Evolutionary conservation across 2,113 vertebrate genomes (phyloP).

Genomic region (Cynopterus brachyotis): DNA sequence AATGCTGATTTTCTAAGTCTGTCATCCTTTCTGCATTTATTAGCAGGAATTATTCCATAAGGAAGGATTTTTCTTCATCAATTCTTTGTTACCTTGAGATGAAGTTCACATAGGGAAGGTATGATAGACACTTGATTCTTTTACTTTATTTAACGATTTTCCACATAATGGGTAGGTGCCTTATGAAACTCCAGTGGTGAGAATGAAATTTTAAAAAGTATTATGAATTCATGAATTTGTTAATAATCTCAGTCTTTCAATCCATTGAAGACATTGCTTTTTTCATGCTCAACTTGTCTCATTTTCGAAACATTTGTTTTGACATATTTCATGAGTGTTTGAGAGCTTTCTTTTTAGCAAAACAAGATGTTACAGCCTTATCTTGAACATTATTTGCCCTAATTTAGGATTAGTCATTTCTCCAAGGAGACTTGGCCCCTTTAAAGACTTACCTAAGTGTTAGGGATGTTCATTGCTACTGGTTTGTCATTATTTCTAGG

Average conservation of each 20-base stretch:
- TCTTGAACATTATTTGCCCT: not conserved
- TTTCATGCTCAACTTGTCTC: not conserved
- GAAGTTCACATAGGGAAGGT: not conserved
- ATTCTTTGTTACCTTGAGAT: not conserved
- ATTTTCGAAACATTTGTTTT: slow-evolving; percentile 2
- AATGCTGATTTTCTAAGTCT: not conserved
- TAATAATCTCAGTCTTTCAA: not conserved
- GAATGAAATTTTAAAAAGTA: not conserved
- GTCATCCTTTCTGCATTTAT: not conserved
- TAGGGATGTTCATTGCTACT: not conserved
- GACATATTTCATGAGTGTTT: not conserved
- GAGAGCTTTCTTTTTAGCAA: not conserved
- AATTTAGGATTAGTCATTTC: not conserved
- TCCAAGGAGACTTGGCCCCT: not conserved
- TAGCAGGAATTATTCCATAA: not conserved
- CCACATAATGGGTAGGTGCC: not conserved
- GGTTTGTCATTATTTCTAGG: not conserved
- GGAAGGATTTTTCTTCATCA: not conserved
- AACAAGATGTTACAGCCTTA: not conserved
- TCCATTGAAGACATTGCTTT: not conserved
- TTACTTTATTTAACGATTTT: slow-evolving; percentile 14
- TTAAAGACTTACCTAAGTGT: not conserved
- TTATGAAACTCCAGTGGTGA: not conserved
- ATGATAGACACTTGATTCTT: not conserved
- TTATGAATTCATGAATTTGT: slow-evolving; percentile 1